Conservation (phyloP, 1,140 invertebrate species). For the Aphidius gifuensis region DNA sequence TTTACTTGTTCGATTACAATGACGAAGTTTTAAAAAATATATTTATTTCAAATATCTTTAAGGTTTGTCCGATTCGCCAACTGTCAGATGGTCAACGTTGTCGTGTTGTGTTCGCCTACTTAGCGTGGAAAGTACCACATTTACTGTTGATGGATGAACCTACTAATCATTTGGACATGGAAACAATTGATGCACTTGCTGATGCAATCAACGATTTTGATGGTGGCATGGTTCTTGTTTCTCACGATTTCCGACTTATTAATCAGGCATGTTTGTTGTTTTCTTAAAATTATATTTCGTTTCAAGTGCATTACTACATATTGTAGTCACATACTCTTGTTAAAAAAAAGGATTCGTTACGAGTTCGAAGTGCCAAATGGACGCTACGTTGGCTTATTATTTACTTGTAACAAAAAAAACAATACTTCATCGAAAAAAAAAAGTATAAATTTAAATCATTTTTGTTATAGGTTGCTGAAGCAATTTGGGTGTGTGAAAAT, state of each 20-base stretch:
- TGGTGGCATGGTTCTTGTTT: conserved; percentile 95
- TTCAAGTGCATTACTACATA: too few relatives aligned
- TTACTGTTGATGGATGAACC: conserved; percentile 94
- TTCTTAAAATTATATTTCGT: not conserved
- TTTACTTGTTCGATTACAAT: not conserved
- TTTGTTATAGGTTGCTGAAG: conserved; percentile 84
- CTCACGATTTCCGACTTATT: conserved; percentile 97
- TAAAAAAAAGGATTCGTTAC: too few relatives aligned
- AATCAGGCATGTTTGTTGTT: conserved; percentile 74
- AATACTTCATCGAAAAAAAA: too few relatives aligned
- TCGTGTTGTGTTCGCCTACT: conserved; percentile 96
- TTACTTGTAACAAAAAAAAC: too few relatives aligned
- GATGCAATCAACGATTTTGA: conserved; percentile 98
- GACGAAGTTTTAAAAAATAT: conserved; percentile 1
- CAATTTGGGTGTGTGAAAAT: conserved; percentile 99
- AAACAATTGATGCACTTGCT: conserved; percentile 97
- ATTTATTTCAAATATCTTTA: conserved; percentile 18
- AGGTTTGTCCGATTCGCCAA: conserved; percentile 96
- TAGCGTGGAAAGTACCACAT: conserved; percentile 93
- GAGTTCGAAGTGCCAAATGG: too few relatives aligned
- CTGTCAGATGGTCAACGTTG: conserved; percentile 97
- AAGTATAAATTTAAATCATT: conserved; percentile 4
- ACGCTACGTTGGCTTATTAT: too few relatives aligned
- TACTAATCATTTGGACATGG: conserved; percentile 99
- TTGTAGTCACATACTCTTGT: too few relatives aligned